Evolutionary conservation across 2,888 invertebrate species (phyloP).

Genomic region (Dryococelus australis): DNA sequence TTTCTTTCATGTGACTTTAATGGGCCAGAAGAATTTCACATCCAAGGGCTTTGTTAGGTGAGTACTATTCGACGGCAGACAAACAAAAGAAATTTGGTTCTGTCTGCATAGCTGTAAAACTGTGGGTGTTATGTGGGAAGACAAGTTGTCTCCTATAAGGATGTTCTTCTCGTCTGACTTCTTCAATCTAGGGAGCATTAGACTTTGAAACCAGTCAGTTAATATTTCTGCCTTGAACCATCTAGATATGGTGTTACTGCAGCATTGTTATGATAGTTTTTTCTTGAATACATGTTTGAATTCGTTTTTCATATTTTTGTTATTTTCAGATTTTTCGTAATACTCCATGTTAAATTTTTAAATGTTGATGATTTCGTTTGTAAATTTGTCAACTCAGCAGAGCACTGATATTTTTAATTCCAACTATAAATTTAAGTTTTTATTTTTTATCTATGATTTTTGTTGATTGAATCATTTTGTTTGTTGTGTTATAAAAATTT

Average conservation of each 20-base stretch:
- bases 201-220: neutral
- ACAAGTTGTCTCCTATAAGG: slow-evolving; percentile 19
- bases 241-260: neutral
- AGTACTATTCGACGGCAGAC: slow-evolving; percentile 1
- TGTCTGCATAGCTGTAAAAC: slow-evolving; percentile 7
- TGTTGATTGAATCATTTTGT: no score
- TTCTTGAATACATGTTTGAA: no score
- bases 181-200: slow-evolving; percentile 17
- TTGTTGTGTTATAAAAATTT: no score
- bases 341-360: no score
- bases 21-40: slow-evolving; percentile 11
- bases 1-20: neutral
- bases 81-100: slow-evolving; percentile 6
- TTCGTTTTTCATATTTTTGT: no score
- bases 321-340: no score
- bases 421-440: no score
- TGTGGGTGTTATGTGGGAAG: slow-evolving; percentile 13
- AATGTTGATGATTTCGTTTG: no score
- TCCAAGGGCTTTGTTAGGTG: neutral
- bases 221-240: neutral
- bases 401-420: no score
- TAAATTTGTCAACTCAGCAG: no score
- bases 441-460: no score
- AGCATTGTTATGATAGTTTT: no score
- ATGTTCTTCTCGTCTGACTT: neutral